These are phyloP conservation scores for Burhinus bistriatus DNA, from an alignment of 2,113 vertebrate species.

Conservation along the genomic window DNA sequence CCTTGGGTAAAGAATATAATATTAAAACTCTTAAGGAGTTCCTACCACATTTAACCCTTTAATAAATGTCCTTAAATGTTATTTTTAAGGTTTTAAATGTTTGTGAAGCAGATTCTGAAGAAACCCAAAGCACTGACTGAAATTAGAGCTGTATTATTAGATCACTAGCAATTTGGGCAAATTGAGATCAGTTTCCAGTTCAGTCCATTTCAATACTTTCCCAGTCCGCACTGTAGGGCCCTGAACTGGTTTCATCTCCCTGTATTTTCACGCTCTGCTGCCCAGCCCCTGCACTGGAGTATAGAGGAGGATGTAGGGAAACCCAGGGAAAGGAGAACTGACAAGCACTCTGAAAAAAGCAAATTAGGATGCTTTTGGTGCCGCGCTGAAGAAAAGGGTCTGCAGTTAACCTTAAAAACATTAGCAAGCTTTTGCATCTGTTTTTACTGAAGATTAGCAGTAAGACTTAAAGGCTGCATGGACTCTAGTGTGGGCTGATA, in stretches of 20 bases:
- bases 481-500: neutral
- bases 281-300: neutral
- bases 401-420: neutral
- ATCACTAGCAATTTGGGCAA: neutral
- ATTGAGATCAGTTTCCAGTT: neutral
- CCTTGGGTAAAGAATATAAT: conserved; percentile 25
- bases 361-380: neutral
- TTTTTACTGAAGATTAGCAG: conserved; percentile 23
- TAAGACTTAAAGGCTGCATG: neutral
- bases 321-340: neutral
- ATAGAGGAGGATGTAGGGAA: neutral
- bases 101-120: neutral
- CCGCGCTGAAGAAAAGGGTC: neutral
- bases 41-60: conserved; percentile 13
- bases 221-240: neutral
- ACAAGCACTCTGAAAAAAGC: neutral
- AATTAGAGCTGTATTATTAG: neutral
- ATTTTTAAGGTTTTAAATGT: neutral
- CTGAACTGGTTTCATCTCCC: neutral
- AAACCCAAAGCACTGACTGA: neutral
- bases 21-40: neutral
- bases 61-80: neutral
- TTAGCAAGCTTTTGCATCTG: neutral
- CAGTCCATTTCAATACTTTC: neutral
- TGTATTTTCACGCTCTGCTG: neutral